Conservation (phyloP, 2,888 invertebrate genomes). For the Ichneumoninae sp. region DNA sequence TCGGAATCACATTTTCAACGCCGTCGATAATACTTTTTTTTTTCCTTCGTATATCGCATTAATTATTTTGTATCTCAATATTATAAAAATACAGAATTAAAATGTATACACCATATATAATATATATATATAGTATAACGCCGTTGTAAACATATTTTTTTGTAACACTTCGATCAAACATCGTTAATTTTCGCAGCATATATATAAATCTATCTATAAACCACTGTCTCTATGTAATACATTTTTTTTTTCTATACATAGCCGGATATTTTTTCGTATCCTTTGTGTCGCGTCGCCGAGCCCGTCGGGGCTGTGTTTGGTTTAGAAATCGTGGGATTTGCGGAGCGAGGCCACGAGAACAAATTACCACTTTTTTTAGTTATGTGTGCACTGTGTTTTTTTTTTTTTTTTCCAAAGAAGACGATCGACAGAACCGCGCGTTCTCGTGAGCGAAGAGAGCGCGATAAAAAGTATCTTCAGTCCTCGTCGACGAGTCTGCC, state of each 20-base stretch:
- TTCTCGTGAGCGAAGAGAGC: not conserved
- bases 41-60: slow-evolving; percentile 24
- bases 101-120: slow-evolving; percentile 60
- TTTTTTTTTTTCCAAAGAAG: not conserved
- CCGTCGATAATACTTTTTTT: slow-evolving; percentile 5
- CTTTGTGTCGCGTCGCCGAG: not conserved
- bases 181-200: slow-evolving; percentile 36
- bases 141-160: slow-evolving; percentile 56
- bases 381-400: too few species aligned
- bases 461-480: slow-evolving; percentile 78
- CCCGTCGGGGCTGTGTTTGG: slow-evolving; percentile 5
- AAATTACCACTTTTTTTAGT: too few species aligned
- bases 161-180: slow-evolving; percentile 44
- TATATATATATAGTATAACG: slow-evolving; percentile 63
- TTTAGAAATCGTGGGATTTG: not conserved
- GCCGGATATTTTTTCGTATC: slow-evolving; percentile 16
- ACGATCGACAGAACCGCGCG: slow-evolving; percentile 29
- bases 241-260: slow-evolving; percentile 34
- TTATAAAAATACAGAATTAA: slow-evolving; percentile 71
- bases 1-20: slow-evolving; percentile 32
- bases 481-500: slow-evolving; percentile 90
- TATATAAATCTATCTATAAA: slow-evolving; percentile 55
- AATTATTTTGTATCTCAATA: slow-evolving; percentile 63
- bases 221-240: slow-evolving; percentile 50
- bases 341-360: not conserved